Conservation (phyloP, 2,888 invertebrate genomes). For the Agapostemon virescens region DNA sequence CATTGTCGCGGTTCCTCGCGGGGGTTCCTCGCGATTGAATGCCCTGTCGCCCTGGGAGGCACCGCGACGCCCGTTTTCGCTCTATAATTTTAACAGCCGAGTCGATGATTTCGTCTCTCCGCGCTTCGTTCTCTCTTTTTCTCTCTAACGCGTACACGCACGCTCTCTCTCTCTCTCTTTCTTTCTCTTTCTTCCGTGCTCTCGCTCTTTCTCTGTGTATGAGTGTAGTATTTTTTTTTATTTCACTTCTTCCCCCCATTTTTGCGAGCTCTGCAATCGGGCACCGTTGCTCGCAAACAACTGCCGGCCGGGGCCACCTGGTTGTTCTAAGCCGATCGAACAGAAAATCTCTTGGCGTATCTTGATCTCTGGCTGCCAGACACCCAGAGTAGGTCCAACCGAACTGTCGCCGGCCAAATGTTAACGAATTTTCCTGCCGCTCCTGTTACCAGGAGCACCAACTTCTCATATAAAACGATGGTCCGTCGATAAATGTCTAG, state of each 20-base stretch:
- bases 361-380: slow-evolving; percentile 31
- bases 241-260: slow-evolving; percentile 25
- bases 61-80: slow-evolving; percentile 76
- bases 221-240: slow-evolving; percentile 33
- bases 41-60: slow-evolving; percentile 78
- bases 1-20: slow-evolving; percentile 72
- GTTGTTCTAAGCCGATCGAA: slow-evolving; percentile 70
- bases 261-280: slow-evolving; percentile 43
- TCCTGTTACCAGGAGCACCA: neutral
- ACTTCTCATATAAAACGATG: too few relatives aligned
- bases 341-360: slow-evolving; percentile 61
- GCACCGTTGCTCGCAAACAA: slow-evolving; percentile 74
- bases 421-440: slow-evolving; percentile 13
- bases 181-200: neutral
- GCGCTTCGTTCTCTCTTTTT: neutral
- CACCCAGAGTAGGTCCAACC: slow-evolving; percentile 6
- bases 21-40: slow-evolving; percentile 75
- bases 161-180: neutral
- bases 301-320: slow-evolving; percentile 73
- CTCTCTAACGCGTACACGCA: too few relatives aligned
- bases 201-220: neutral
- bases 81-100: slow-evolving; percentile 78
- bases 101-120: slow-evolving; percentile 69
- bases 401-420: slow-evolving; percentile 24
- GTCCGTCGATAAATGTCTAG: neutral